These are phyloP conservation scores for Drosophila prosaltans DNA, from an alignment of 1,140 invertebrate species.

Conservation along the genomic window DNA sequence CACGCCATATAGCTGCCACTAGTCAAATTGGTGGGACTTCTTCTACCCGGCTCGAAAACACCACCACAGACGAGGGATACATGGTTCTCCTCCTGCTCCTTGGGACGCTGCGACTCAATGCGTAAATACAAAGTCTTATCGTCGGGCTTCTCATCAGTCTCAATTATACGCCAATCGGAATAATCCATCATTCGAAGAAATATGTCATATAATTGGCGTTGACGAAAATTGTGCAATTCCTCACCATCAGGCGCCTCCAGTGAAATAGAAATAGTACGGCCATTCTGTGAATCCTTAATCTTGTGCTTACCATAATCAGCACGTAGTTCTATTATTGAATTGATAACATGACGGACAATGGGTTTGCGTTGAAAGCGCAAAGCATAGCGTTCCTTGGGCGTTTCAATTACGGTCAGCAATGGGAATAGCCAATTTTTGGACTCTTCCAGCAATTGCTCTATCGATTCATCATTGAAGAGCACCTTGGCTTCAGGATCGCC, in stretches of 20 bases:
- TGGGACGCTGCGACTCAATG: constrained; percentile 22
- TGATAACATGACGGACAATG: constrained; percentile 40
- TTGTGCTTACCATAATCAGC: constrained; percentile 36
- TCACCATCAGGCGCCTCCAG: constrained; percentile 8
- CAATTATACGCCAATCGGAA: constrained; percentile 42
- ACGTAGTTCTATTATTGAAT: constrained; percentile 13
- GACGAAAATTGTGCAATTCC: constrained; percentile 53
- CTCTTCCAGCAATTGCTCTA: constrained; percentile 28
- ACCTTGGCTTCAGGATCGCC: background rate
- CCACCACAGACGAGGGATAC: constrained; percentile 44
- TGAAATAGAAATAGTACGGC: constrained; percentile 18
- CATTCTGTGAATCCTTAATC: background rate
- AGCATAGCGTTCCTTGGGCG: constrained; percentile 38
- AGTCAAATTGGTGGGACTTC: constrained; percentile 22
- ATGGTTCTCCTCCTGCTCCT: background rate
- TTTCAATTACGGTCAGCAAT: background rate
- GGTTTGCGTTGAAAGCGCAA: constrained; percentile 49
- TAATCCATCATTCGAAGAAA: constrained; percentile 48
- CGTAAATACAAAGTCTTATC: constrained; percentile 38
- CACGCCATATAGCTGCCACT: constrained; percentile 46
- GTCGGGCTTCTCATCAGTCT: background rate
- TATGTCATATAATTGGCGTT: constrained; percentile 38
- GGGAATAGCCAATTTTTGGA: constrained; percentile 48
- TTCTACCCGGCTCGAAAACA: constrained; percentile 54
- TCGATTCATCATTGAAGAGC: constrained; percentile 19